Conservation (phyloP, 92 coral and sea anemone species). For the Isaurus tuberculatus region DNA sequence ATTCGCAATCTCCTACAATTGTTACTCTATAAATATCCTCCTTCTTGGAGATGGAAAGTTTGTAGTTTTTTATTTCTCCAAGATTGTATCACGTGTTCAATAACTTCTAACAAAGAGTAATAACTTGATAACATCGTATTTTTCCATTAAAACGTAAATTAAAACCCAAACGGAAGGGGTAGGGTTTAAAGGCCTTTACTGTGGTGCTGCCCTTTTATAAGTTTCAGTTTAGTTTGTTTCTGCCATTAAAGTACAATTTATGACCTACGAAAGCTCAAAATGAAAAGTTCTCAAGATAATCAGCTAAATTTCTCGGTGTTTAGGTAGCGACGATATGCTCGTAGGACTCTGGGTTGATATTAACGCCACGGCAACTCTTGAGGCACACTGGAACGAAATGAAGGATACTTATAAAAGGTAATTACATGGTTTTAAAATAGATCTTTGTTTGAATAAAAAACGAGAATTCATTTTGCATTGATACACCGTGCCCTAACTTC, state of each 20-base stretch:
- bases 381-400: conserved; percentile 35
- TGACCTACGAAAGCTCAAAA: neutral
- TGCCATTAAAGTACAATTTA: neutral
- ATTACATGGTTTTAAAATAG: neutral
- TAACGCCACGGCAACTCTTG: conserved; percentile 53
- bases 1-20: neutral
- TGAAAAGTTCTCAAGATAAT: too few relatives aligned
- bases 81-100: neutral
- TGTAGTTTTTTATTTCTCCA: neutral
- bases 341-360: conserved; percentile 75
- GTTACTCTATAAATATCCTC: neutral
- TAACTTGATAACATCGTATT: too few relatives aligned
- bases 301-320: too few relatives aligned
- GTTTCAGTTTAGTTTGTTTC: neutral
- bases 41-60: neutral
- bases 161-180: too few relatives aligned
- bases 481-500: too few relatives aligned
- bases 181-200: neutral
- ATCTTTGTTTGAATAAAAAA: neutral
- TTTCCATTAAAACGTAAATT: too few relatives aligned
- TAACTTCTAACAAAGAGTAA: neutral
- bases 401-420: conserved; percentile 14
- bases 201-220: neutral
- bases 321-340: conserved; percentile 73
- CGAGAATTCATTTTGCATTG: neutral